A percentile compares a stretch with the other conserved stretches of the same genome.
These are phyloP conservation scores for Stenodema calcarata DNA, from an alignment of 2,888 invertebrate species.

Conservation along the genomic window DNA sequence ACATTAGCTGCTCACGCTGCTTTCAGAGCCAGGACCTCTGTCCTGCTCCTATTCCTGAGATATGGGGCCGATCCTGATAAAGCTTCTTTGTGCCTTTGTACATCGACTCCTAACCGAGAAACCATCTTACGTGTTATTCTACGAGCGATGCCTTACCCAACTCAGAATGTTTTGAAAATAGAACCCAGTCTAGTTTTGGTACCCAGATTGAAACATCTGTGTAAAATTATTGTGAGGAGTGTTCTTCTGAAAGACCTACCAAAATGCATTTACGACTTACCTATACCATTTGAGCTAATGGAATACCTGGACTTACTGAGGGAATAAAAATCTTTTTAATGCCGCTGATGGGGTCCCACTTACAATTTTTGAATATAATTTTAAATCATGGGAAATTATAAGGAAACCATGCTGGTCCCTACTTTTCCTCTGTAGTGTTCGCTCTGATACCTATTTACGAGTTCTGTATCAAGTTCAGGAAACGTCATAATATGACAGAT, in stretches of 20 bases:
- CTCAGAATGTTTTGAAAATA: neutral
- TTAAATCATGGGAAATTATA: too few relatives aligned
- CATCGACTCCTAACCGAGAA: neutral
- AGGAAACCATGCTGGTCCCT: too few relatives aligned
- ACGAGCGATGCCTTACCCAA: neutral
- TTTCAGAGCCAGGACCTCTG: neutral
- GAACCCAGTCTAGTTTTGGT: neutral
- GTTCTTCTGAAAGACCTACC: neutral
- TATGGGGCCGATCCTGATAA: constrained; percentile 3
- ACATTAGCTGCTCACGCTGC: constrained; percentile 9
- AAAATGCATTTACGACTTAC: neutral
- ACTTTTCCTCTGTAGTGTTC: too few relatives aligned
- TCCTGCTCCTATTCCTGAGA: constrained; percentile 6
- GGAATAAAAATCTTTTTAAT: neutral
- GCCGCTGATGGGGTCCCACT: too few relatives aligned
- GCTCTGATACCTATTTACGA: too few relatives aligned
- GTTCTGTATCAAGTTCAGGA: too few relatives aligned
- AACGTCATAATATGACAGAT: too few relatives aligned
- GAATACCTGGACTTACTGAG: constrained; percentile 15
- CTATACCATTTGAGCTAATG: neutral
- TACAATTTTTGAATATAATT: too few relatives aligned
- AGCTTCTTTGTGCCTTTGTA: neutral
- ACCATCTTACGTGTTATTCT: neutral
- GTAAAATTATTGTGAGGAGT: neutral
- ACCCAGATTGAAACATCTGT: constrained; percentile 23